Evolutionary conservation across 2,797 vertebrate species (phyloP).

Genomic region (Leptatherina wallacei): DNA sequence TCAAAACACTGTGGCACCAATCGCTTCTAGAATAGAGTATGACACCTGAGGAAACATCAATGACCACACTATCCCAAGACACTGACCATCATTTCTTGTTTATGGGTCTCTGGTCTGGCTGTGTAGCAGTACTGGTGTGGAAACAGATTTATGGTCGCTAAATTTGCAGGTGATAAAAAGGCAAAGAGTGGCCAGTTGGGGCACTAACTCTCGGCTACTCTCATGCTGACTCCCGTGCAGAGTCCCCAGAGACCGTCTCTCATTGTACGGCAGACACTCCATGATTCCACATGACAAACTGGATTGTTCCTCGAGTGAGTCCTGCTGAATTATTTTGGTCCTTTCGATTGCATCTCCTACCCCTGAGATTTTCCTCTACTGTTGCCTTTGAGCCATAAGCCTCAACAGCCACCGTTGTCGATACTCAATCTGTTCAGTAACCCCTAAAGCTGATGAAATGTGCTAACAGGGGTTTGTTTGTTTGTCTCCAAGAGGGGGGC

Average conservation of each 20-base stretch:
- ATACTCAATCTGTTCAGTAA: conserved; percentile 86
- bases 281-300: conserved; percentile 82
- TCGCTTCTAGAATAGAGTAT: conserved; percentile 61
- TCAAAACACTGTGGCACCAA: conserved; percentile 64
- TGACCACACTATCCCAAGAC: conserved; percentile 70
- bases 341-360: conserved; percentile 79
- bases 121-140: conserved; percentile 53
- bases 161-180: conserved; percentile 80
- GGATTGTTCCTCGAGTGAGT: conserved; percentile 81
- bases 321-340: conserved; percentile 83
- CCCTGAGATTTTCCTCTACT: conserved; percentile 78
- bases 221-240: conserved; percentile 68
- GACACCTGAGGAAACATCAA: conserved; percentile 64
- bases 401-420: conserved; percentile 76
- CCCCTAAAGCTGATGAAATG: conserved; percentile 84
- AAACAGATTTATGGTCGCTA: conserved; percentile 78
- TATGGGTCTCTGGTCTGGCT: conserved; percentile 62
- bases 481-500: conserved; percentile 77
- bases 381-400: conserved; percentile 82
- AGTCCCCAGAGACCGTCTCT: conserved; percentile 70
- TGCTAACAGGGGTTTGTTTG: conserved; percentile 83
- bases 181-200: conserved; percentile 70
- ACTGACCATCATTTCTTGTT: conserved; percentile 72
- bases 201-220: conserved; percentile 77
- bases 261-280: conserved; percentile 75